phyloP scores from a whole-genome alignment of 2,888 invertebrate species.

The Abscondita cerata region DNA sequence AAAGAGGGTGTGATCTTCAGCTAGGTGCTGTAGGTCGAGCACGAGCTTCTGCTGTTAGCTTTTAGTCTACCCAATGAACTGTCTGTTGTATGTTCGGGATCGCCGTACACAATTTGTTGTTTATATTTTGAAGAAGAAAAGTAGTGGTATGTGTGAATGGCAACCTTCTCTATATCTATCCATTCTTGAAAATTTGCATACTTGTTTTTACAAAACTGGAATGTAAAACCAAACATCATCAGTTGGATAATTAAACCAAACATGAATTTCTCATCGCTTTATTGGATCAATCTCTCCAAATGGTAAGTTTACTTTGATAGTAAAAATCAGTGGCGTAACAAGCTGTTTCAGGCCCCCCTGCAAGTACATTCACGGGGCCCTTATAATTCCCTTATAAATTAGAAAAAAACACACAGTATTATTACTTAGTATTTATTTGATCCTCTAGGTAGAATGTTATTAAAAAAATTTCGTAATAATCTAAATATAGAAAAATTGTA shows the following conservation, averaged over 20 bases:
- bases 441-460: too few species aligned
- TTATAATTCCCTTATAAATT: too few species aligned
- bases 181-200: constrained; percentile 2
- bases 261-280: constrained; percentile 28
- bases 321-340: too few species aligned
- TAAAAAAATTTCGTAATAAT: too few species aligned
- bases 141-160: constrained; percentile 15
- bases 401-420: too few species aligned
- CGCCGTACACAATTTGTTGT: not conserved
- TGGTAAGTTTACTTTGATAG: constrained; percentile 31
- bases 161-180: constrained; percentile 8
- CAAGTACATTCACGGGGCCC: too few species aligned
- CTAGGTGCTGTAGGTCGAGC: not conserved
- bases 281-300: constrained; percentile 40
- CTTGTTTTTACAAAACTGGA: constrained; percentile 16
- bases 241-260: constrained; percentile 19
- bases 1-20: not conserved
- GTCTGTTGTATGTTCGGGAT: too few species aligned
- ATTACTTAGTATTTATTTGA: too few species aligned
- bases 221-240: constrained; percentile 6
- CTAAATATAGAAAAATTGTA: too few species aligned
- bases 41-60: not conserved
- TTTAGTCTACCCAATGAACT: not conserved
- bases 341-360: too few species aligned
- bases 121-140: too few species aligned